These are phyloP conservation scores for Diarsia brunnea DNA, from an alignment of 2,888 invertebrate species.

Conservation along the genomic window DNA sequence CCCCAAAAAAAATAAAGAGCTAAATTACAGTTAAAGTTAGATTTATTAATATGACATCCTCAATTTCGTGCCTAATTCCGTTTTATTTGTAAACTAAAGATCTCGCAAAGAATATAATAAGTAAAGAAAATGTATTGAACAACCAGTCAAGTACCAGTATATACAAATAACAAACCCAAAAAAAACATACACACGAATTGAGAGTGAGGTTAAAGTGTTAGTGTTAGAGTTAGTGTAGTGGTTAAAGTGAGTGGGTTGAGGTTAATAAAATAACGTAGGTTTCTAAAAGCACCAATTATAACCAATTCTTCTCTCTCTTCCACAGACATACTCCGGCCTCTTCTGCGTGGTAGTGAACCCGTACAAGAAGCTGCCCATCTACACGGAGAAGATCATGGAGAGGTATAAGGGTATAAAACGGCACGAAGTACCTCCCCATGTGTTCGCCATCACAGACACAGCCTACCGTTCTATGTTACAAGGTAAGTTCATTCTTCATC, in stretches of 20 bases:
- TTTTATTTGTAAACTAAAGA: background rate
- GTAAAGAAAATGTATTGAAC: background rate
- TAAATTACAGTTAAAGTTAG: background rate
- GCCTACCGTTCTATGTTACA: slow-evolving; percentile 99
- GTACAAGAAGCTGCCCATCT: slow-evolving; percentile 99
- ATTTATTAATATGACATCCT: background rate
- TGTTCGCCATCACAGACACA: slow-evolving; percentile 99
- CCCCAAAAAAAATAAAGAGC: too few species aligned
- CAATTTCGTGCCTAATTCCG: background rate
- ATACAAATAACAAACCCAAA: too few species aligned
- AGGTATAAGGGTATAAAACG: slow-evolving; percentile 99
- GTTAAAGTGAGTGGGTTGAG: too few species aligned
- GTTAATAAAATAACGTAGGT: too few species aligned
- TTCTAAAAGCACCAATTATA: background rate
- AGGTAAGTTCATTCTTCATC: slow-evolving; percentile 91
- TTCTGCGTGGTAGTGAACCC: slow-evolving; percentile 99
- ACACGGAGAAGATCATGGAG: slow-evolving; percentile 99
- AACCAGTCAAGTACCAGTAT: too few species aligned
- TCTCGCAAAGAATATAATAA: background rate
- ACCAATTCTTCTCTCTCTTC: slow-evolving; percentile 70
- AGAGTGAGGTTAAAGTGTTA: too few species aligned
- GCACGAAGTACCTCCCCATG: slow-evolving; percentile 99
- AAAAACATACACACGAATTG: too few species aligned
- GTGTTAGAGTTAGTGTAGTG: too few species aligned
- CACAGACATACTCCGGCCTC: slow-evolving; percentile 99